Evolutionary conservation across 92 coral and sea anemone genomes (phyloP).

Genomic region (Phymanthus crucifer): DNA sequence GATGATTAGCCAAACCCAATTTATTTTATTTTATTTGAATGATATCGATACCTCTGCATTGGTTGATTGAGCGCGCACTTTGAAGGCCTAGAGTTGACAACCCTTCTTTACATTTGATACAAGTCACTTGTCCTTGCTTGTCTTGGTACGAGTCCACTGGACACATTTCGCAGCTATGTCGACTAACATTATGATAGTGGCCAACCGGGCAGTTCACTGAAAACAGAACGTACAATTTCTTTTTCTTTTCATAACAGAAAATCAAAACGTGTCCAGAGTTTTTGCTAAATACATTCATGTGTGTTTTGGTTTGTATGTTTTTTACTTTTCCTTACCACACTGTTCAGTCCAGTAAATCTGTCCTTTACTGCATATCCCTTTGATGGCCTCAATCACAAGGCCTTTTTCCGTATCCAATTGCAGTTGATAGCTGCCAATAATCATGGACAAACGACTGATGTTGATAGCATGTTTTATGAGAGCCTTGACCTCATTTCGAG

Average conservation of each 20-base stretch:
- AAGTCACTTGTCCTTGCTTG: conserved; percentile 21
- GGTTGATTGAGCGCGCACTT: conserved; percentile 20
- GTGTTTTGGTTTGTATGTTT: too few species aligned
- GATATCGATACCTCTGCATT: conserved; percentile 28
- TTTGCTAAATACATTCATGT: too few species aligned
- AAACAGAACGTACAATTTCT: neutral
- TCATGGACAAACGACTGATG: conserved; percentile 20
- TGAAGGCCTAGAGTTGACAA: conserved; percentile 31
- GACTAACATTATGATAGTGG: conserved; percentile 26
- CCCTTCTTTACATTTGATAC: conserved; percentile 14
- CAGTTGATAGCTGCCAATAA: conserved; percentile 11
- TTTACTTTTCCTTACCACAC: conserved; percentile 32
- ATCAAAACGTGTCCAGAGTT: too few species aligned
- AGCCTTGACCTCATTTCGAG: conserved; percentile 15
- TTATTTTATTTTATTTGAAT: neutral
- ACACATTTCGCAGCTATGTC: conserved; percentile 24
- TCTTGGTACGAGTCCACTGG: conserved; percentile 41
- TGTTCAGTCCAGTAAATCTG: conserved; percentile 30
- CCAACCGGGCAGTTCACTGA: conserved; percentile 47
- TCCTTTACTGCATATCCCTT: conserved; percentile 38
- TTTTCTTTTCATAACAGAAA: too few species aligned
- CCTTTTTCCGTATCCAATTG: conserved; percentile 22
- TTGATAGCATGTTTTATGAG: conserved; percentile 24
- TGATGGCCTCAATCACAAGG: conserved; percentile 3
- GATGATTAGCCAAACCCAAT: too few species aligned